These are phyloP conservation scores for Xiphophorus hellerii DNA, from an alignment of 2,113 vertebrate genomes.

Conservation along the genomic window DNA sequence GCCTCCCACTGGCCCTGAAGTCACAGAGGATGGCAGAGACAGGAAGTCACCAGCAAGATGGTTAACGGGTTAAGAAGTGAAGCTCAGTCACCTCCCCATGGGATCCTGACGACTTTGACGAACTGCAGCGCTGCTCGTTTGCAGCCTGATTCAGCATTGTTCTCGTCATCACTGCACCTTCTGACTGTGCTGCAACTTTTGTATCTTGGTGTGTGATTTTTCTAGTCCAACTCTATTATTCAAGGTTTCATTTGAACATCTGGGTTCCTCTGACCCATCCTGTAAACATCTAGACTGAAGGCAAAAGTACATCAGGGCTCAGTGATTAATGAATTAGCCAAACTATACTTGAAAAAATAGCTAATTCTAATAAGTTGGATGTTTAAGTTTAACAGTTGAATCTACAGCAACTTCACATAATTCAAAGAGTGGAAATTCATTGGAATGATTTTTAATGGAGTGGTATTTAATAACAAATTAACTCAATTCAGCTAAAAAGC, in stretches of 20 bases:
- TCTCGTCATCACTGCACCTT: slow-evolving; percentile 17
- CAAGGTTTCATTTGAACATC: not conserved
- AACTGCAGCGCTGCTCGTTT: slow-evolving; percentile 31
- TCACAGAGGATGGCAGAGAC: slow-evolving; percentile 15
- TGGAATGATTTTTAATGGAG: not conserved
- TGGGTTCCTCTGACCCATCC: not conserved
- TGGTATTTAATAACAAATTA: not conserved
- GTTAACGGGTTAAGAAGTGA: slow-evolving; percentile 37
- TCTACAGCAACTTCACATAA: too few relatives aligned
- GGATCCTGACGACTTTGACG: slow-evolving; percentile 42
- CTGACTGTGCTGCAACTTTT: slow-evolving; percentile 9
- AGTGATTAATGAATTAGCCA: not conserved
- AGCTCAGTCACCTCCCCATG: slow-evolving; percentile 42
- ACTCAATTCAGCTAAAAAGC: not conserved
- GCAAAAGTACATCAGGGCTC: not conserved
- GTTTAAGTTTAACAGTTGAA: too few relatives aligned
- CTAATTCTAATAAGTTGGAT: too few relatives aligned
- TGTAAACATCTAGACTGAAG: not conserved
- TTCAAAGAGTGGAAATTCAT: not conserved
- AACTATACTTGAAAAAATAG: too few relatives aligned
- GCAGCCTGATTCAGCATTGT: slow-evolving; percentile 3
- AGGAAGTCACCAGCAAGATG: slow-evolving; percentile 25
- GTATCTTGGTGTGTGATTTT: not conserved
- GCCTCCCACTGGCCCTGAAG: slow-evolving; percentile 12
- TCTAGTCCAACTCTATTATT: not conserved